phyloP scores from a whole-genome alignment of 2,888 invertebrate genomes.

The Phanerotoma sp. region DNA sequence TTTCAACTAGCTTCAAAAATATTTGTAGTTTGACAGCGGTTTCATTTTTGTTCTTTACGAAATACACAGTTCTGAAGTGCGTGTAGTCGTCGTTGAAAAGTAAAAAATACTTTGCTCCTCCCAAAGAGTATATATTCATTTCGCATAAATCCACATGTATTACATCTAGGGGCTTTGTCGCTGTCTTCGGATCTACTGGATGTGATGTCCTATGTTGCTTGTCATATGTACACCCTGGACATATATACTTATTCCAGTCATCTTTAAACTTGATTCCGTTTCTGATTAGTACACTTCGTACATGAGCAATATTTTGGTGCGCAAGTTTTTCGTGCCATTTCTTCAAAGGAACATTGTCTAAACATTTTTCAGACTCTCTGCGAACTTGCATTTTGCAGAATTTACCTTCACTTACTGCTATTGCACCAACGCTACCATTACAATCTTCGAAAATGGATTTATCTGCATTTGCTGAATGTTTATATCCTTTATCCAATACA shows the following conservation, averaged over 20 bases:
- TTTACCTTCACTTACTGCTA: slow-evolving; percentile 30
- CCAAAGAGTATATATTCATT: slow-evolving; percentile 36
- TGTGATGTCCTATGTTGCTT: slow-evolving; percentile 39
- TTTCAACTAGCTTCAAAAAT: slow-evolving; percentile 38
- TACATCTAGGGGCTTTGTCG: slow-evolving; percentile 33
- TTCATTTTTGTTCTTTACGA: slow-evolving; percentile 36
- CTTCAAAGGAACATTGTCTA: slow-evolving; percentile 10
- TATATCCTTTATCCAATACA: too few relatives aligned
- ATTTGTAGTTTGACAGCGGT: slow-evolving; percentile 29
- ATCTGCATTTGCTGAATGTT: too few relatives aligned
- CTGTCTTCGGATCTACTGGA: slow-evolving; percentile 35
- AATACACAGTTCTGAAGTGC: slow-evolving; percentile 40
- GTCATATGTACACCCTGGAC: slow-evolving; percentile 37
- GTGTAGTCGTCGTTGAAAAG: slow-evolving; percentile 39
- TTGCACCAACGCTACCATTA: background rate
- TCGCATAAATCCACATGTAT: slow-evolving; percentile 42
- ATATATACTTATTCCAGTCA: slow-evolving; percentile 37
- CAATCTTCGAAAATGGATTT: too few relatives aligned
- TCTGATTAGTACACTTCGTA: slow-evolving; percentile 32
- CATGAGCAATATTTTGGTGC: slow-evolving; percentile 39
- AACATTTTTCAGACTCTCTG: slow-evolving; percentile 5
- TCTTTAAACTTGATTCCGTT: slow-evolving; percentile 35
- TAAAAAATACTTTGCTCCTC: slow-evolving; percentile 42
- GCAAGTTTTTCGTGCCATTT: slow-evolving; percentile 41
- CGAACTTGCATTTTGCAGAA: slow-evolving; percentile 37